Conservation (phyloP, 2,797 vertebrate species). For the Botia almorhae region DNA sequence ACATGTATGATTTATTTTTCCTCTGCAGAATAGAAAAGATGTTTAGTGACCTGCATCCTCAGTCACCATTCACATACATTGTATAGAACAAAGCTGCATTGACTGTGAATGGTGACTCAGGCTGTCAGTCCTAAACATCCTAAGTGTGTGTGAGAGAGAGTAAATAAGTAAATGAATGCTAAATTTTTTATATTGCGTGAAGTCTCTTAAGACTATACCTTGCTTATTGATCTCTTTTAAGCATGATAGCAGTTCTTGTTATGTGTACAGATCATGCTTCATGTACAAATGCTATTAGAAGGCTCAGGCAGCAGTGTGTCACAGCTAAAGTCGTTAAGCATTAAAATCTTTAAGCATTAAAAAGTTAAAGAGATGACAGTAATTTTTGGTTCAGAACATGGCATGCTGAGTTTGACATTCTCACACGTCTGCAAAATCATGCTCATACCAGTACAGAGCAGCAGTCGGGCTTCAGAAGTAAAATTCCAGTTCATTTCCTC, state of each 20-base stretch:
- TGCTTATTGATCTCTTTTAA: background rate
- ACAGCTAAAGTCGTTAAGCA: too few relatives aligned
- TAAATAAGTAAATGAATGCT: too few relatives aligned
- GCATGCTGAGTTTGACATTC: slow-evolving; percentile 22
- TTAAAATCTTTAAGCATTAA: too few relatives aligned
- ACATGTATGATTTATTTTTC: background rate
- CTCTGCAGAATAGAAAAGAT: background rate
- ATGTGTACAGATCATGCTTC: background rate
- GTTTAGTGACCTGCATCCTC: background rate
- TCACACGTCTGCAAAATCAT: background rate
- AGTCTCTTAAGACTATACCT: background rate
- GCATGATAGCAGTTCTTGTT: background rate
- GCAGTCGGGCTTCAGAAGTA: background rate
- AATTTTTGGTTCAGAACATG: slow-evolving; percentile 54
- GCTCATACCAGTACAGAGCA: background rate
- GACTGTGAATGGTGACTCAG: background rate
- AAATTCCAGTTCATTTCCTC: background rate
- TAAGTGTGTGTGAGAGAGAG: background rate
- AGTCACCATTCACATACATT: background rate
- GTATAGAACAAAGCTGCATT: background rate
- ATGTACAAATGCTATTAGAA: too few relatives aligned
- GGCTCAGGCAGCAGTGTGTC: background rate
- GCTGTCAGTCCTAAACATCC: background rate
- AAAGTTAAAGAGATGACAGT: slow-evolving; percentile 45
- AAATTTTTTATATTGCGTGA: background rate